These are phyloP conservation scores for Zaprionus taronus DNA, from an alignment of 1,140 invertebrate species.

Conservation along the genomic window DNA sequence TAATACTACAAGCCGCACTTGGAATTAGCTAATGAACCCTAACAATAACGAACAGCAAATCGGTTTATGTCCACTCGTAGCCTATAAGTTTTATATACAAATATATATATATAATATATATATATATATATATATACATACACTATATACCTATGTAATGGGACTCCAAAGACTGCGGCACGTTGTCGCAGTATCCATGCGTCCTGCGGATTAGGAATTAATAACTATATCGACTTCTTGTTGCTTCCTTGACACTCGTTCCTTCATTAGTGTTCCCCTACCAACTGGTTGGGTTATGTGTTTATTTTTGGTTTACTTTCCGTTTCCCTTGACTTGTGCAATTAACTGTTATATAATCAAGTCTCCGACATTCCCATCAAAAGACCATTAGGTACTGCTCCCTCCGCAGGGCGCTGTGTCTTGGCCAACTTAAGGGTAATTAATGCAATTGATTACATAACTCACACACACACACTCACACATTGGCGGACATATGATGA, in stretches of 20 bases:
- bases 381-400: constrained; percentile 25
- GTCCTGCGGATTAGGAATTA: constrained; percentile 20
- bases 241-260: neutral
- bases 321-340: neutral
- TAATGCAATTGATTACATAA: constrained; percentile 77
- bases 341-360: constrained; percentile 28
- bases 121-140: constrained; percentile 13
- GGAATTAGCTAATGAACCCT: constrained; percentile 63
- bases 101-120: constrained; percentile 51
- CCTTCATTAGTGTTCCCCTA: neutral
- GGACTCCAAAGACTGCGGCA: constrained; percentile 17
- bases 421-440: constrained; percentile 74
- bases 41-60: constrained; percentile 67
- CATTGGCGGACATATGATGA: constrained; percentile 67
- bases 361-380: constrained; percentile 13
- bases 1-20: constrained; percentile 53
- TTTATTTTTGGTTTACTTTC: neutral
- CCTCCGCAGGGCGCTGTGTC: constrained; percentile 52
- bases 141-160: constrained; percentile 35
- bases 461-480: constrained; percentile 18
- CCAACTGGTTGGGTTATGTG: too few relatives aligned
- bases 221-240: neutral
- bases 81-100: constrained; percentile 66
- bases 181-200: constrained; percentile 20
- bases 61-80: constrained; percentile 79